phyloP scores from a whole-genome alignment of 2,888 invertebrate species.

The Caradrina kadenii region DNA sequence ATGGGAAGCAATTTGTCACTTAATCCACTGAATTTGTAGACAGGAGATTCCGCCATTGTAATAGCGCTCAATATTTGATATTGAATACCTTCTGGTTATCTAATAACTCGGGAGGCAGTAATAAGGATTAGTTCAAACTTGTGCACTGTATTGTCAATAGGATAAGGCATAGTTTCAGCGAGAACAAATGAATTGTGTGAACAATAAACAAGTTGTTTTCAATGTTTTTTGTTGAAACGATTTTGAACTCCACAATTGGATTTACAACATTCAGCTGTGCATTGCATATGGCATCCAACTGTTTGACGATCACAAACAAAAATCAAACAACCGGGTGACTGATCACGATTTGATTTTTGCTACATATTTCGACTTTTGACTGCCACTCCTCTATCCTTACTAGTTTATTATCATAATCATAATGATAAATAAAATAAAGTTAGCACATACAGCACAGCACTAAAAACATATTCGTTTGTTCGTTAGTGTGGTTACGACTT shows the following conservation, averaged over 20 bases:
- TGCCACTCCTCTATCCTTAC: too few relatives aligned
- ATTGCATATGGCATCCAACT: not conserved
- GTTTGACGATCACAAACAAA: not conserved
- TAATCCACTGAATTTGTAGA: constrained; percentile 45
- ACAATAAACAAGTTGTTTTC: constrained; percentile 10
- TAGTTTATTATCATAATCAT: too few relatives aligned
- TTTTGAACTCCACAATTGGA: constrained; percentile 15
- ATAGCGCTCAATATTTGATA: constrained; percentile 39
- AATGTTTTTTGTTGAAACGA: constrained; percentile 18
- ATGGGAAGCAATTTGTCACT: constrained; percentile 43
- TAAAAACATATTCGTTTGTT: not conserved
- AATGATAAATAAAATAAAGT: not conserved
- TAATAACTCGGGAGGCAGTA: constrained; percentile 13
- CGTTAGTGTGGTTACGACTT: not conserved
- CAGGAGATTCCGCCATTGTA: constrained; percentile 22
- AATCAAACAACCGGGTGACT: constrained; percentile 11
- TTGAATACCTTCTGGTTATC: constrained; percentile 38
- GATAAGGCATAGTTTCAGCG: not conserved
- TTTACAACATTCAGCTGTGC: constrained; percentile 19
- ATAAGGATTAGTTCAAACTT: constrained; percentile 19
- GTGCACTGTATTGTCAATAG: constrained; percentile 2
- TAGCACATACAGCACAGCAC: not conserved
- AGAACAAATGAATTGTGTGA: not conserved
- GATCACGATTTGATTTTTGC: not conserved
- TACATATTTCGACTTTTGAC: not conserved